Conservation (phyloP, 2,888 invertebrate genomes). For the Tubulanus polymorphus region DNA sequence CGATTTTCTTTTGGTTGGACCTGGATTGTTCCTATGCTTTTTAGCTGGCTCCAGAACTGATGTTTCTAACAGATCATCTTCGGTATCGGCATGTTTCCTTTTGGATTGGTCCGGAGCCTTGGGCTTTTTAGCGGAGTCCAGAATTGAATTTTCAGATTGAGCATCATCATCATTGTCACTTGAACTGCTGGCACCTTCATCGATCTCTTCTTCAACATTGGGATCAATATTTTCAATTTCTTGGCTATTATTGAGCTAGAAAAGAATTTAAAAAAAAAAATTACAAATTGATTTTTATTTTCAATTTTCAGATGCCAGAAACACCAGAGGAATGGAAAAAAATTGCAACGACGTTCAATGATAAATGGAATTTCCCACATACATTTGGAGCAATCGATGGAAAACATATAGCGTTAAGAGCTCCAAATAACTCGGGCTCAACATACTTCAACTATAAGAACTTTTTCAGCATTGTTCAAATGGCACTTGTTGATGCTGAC, state of each 20-base stretch:
- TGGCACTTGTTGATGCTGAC: constrained; percentile 13
- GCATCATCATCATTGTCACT: background rate
- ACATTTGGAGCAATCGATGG: constrained; percentile 2
- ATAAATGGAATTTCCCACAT: constrained; percentile 3
- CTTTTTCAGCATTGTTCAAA: background rate
- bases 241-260: background rate
- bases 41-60: too few species aligned
- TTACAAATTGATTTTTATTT: background rate
- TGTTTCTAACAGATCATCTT: too few species aligned
- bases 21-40: too few species aligned
- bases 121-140: too few species aligned
- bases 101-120: too few species aligned
- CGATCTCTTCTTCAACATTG: background rate
- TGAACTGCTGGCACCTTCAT: background rate
- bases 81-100: too few species aligned
- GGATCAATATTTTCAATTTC: background rate
- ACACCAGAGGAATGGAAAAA: background rate
- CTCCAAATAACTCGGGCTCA: background rate
- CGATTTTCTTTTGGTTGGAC: background rate
- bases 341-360: background rate
- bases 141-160: background rate
- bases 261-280: background rate
- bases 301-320: background rate
- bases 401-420: background rate
- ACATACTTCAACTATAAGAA: background rate